A percentile compares a stretch with the other conserved stretches of the same genome.
These are phyloP conservation scores for Leptopilina drosophilae DNA, from an alignment of 2,888 invertebrate genomes.

Conservation along the genomic window DNA sequence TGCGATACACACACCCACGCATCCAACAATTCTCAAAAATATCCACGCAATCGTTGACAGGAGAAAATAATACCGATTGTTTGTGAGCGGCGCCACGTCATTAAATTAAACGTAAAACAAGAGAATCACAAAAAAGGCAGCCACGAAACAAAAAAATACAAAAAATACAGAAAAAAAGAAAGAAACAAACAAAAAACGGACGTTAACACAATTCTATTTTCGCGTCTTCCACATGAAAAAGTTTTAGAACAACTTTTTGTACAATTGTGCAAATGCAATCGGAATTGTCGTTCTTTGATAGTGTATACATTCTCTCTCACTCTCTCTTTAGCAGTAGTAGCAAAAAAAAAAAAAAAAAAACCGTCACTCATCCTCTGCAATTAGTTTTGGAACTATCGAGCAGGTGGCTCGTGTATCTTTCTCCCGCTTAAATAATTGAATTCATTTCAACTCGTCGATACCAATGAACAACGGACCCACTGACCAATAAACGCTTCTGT, in stretches of 20 bases:
- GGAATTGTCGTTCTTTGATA: neutral
- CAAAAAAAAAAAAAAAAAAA: neutral
- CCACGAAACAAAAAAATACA: neutral
- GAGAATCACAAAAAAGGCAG: neutral
- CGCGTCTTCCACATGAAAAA: neutral
- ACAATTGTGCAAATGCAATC: conserved; percentile 3
- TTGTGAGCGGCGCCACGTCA: neutral
- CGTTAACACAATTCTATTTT: neutral
- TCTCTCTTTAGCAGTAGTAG: too few relatives aligned
- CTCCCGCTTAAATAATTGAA: conserved; percentile 3
- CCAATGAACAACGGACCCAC: conserved; percentile 45
- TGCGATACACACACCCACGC: neutral
- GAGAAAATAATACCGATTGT: neutral
- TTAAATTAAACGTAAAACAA: neutral
- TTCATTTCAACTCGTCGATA: conserved; percentile 1
- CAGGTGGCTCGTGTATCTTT: conserved; percentile 2
- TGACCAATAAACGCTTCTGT: conserved; percentile 54
- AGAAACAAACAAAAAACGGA: neutral
- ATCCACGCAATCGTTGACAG: neutral
- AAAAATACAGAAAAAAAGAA: too few relatives aligned
- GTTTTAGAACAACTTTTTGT: neutral
- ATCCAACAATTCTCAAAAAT: too few relatives aligned
- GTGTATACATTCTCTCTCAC: neutral
- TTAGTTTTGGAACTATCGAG: conserved; percentile 22
- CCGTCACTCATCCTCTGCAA: conserved; percentile 1